phyloP scores from a whole-genome alignment of 2,113 vertebrate genomes.

The Gobiocypris rarus region DNA sequence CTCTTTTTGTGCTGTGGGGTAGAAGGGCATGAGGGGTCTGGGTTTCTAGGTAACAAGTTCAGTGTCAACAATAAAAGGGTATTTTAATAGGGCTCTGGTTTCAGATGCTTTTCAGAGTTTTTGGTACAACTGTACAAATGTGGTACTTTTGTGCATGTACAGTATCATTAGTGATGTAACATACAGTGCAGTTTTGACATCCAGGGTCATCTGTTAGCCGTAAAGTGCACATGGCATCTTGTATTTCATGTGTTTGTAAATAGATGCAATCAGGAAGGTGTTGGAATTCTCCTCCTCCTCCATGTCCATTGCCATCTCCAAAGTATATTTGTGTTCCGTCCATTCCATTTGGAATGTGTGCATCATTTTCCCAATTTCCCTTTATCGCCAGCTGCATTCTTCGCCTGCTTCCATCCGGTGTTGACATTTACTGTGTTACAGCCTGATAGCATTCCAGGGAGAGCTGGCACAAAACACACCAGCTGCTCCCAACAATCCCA shows the following conservation, averaged over 20 bases:
- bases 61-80: conserved; percentile 42
- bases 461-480: conserved; percentile 68
- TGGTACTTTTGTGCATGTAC: neutral
- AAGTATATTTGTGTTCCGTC: conserved; percentile 7
- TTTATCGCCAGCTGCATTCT: conserved; percentile 56
- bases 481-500: conserved; percentile 64
- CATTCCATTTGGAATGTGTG: conserved; percentile 46
- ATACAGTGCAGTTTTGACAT: neutral
- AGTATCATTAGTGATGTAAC: conserved; percentile 15
- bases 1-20: conserved; percentile 57
- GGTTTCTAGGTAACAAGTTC: conserved; percentile 37
- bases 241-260: conserved; percentile 26
- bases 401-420: conserved; percentile 61
- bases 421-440: conserved; percentile 67
- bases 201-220: neutral
- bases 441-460: conserved; percentile 62
- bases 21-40: conserved; percentile 10
- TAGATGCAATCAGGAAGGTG: conserved; percentile 33
- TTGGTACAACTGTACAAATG: too few species aligned
- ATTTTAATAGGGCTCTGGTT: neutral
- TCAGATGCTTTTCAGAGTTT: neutral
- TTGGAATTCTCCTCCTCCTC: conserved; percentile 1
- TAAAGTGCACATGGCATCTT: conserved; percentile 6
- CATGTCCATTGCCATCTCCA: conserved; percentile 34
- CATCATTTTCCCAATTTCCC: conserved; percentile 52